phyloP scores from a whole-genome alignment of 1,140 invertebrate genomes.

The Ceratosolen solmsi region DNA sequence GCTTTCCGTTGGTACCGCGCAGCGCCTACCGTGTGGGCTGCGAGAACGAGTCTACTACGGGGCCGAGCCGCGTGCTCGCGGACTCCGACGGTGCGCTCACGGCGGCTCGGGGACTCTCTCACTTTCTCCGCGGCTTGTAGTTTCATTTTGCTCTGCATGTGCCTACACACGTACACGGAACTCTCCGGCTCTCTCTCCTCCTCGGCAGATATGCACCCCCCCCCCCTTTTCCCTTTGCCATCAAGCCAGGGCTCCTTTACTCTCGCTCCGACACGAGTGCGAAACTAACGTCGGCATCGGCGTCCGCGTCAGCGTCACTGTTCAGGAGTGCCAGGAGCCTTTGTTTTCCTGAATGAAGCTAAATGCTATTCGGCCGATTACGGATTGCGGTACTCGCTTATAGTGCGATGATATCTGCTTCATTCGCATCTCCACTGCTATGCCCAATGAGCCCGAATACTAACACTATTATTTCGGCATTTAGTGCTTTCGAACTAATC shows the following conservation, averaged over 20 bases:
- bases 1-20: neutral
- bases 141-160: conserved; percentile 67
- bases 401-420: too few species aligned
- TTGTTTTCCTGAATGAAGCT: too few species aligned
- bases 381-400: too few species aligned
- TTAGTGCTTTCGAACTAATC: too few species aligned
- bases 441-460: too few species aligned
- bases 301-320: conserved; percentile 46
- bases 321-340: too few species aligned
- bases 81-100: conserved; percentile 46
- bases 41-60: conserved; percentile 5
- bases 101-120: conserved; percentile 64
- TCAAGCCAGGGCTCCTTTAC: neutral
- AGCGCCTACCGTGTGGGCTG: neutral
- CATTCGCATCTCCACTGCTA: too few species aligned
- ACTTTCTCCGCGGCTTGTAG: conserved; percentile 71
- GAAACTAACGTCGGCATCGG: conserved; percentile 65
- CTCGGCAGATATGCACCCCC: neutral
- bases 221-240: too few species aligned
- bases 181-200: neutral
- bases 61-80: neutral
- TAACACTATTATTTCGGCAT: too few species aligned
- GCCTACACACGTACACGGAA: neutral
- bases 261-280: conserved; percentile 53
- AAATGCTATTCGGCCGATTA: too few species aligned